These are phyloP conservation scores for Cyclophora punctaria DNA, from an alignment of 2,888 invertebrate species.

Conservation along the genomic window DNA sequence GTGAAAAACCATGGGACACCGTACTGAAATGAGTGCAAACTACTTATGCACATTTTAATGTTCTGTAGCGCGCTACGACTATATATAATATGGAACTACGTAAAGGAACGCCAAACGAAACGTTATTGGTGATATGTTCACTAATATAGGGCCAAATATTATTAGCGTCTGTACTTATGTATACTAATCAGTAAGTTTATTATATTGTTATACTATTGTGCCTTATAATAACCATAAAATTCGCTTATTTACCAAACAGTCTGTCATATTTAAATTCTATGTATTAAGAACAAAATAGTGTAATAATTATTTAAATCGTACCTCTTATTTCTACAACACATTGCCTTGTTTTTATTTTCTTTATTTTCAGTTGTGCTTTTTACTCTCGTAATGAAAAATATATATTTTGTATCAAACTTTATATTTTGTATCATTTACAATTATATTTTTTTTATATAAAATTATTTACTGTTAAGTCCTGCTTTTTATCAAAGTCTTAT, in stretches of 20 bases:
- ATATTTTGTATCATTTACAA: constrained; percentile 29
- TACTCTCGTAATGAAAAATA: constrained; percentile 30
- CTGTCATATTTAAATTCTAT: constrained; percentile 36
- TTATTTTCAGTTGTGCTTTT: constrained; percentile 19
- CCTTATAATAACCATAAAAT: constrained; percentile 2
- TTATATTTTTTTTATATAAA: constrained; percentile 19
- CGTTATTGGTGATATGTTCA: too few relatives aligned
- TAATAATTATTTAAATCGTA: constrained; percentile 34
- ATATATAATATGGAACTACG: too few relatives aligned
- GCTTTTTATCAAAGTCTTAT: constrained; percentile 15
- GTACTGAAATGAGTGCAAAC: too few relatives aligned
- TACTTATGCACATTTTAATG: too few relatives aligned
- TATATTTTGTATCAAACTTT: constrained; percentile 37
- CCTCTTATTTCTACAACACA: constrained; percentile 21
- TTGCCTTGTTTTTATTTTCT: constrained; percentile 6
- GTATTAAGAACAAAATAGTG: constrained; percentile 34
- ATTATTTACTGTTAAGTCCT: constrained; percentile 21
- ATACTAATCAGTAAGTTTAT: constrained; percentile 12
- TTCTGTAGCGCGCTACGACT: too few relatives aligned
- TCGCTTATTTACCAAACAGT: too few relatives aligned
- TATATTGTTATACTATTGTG: constrained; percentile 17
- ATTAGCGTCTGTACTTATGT: constrained; percentile 1
- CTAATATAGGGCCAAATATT: background rate
- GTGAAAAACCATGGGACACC: too few relatives aligned
- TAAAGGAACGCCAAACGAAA: too few relatives aligned